A percentile compares a stretch with the other conserved stretches of the same genome.
phyloP scores from a whole-genome alignment of 2,888 invertebrate species.

The Rhagium mordax region DNA sequence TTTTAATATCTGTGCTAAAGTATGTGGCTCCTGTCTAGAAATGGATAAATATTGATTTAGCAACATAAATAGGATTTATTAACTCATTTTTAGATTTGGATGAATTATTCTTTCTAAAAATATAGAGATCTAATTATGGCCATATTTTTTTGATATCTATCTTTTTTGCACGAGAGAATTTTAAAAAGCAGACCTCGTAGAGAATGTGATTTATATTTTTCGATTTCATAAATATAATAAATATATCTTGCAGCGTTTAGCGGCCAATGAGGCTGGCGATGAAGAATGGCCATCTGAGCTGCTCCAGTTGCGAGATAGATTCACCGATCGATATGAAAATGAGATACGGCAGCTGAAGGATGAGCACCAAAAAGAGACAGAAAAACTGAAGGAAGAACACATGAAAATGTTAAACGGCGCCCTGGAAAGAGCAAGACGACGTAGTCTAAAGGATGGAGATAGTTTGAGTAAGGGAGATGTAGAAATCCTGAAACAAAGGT shows the following conservation, averaged over 20 bases:
- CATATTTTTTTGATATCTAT: too few species aligned
- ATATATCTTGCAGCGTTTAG: constrained; percentile 74
- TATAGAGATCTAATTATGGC: too few species aligned
- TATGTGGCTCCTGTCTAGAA: too few species aligned
- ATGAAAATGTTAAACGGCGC: constrained; percentile 62
- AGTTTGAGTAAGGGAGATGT: constrained; percentile 73
- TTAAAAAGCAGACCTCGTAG: background rate
- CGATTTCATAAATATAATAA: background rate
- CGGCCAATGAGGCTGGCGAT: constrained; percentile 79
- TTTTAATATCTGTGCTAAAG: background rate
- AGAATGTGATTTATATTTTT: background rate
- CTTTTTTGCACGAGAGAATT: too few species aligned
- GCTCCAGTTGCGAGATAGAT: constrained; percentile 80
- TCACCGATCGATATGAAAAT: constrained; percentile 78
- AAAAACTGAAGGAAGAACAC: constrained; percentile 65
- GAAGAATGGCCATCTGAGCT: constrained; percentile 86
- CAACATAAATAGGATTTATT: too few species aligned
- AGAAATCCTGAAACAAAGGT: constrained; percentile 78
- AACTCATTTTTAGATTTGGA: too few species aligned
- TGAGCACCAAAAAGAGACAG: constrained; percentile 77
- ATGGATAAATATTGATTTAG: too few species aligned
- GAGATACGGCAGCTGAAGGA: constrained; percentile 75
- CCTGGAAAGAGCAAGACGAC: constrained; percentile 62
- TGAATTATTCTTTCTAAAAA: too few species aligned
- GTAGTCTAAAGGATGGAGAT: constrained; percentile 63